Percentiles rank a stretch among this genome's conserved stretches.
These are phyloP conservation scores for Eudemis profundana DNA, from an alignment of 2,888 invertebrate genomes.

Conservation along the genomic window DNA sequence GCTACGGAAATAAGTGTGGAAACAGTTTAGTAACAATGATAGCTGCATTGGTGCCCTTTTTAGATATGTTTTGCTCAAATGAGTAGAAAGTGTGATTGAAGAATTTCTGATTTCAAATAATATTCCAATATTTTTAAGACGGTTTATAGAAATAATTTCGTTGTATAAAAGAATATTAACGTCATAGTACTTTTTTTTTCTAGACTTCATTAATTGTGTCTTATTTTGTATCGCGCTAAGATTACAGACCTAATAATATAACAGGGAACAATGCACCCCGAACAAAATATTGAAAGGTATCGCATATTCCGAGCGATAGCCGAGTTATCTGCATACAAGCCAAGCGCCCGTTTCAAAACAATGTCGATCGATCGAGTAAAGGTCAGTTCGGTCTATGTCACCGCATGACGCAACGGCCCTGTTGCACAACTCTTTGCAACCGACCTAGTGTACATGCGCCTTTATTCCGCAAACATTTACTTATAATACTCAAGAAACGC, in stretches of 20 bases:
- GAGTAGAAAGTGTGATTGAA: no score
- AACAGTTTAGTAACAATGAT: not conserved
- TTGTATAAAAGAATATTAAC: no score
- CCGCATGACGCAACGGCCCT: constrained; percentile 74
- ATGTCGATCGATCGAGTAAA: constrained; percentile 75
- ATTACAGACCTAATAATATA: not conserved
- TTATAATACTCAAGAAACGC: not conserved
- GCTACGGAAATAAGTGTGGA: constrained; percentile 15
- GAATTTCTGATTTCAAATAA: no score
- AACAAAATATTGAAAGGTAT: constrained; percentile 27
- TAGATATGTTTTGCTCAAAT: no score
- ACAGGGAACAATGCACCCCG: constrained; percentile 6
- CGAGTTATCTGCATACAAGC: constrained; percentile 30
- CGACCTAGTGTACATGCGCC: constrained; percentile 38
- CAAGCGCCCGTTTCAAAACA: constrained; percentile 29
- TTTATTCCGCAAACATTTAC: constrained; percentile 23
- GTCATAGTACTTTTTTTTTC: no score
- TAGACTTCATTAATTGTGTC: no score
- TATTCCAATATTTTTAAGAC: no score
- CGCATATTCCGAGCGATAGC: constrained; percentile 24
- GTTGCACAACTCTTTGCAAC: constrained; percentile 76
- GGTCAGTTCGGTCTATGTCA: constrained; percentile 71
- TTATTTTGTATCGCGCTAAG: not conserved
- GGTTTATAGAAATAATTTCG: no score
- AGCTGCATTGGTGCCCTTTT: not conserved